Percentiles rank a stretch among this genome's conserved stretches.
Evolutionary conservation across 23 tunicate genomes (phyloP).

Genomic region (Ciona savignyi): DNA sequence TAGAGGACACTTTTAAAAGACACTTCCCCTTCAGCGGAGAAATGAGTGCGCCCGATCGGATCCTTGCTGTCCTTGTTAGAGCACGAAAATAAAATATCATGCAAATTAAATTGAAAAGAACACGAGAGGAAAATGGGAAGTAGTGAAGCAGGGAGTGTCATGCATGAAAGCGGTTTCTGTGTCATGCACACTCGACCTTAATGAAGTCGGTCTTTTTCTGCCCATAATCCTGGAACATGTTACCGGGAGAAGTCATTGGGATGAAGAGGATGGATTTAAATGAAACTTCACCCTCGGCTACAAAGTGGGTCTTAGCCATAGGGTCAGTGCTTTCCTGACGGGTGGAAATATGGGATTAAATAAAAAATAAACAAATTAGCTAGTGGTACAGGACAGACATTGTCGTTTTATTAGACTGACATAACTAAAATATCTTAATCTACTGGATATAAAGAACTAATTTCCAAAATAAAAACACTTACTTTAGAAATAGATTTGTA

Average conservation of each 20-base stretch:
- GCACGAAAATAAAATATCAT: conserved; percentile 9
- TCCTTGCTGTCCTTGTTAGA: conserved; percentile 44
- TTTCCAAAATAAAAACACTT: conserved; percentile 1
- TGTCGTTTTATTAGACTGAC: too few relatives aligned
- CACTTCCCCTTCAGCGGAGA: conserved; percentile 96
- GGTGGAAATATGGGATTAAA: too few relatives aligned
- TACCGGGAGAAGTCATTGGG: conserved; percentile 60
- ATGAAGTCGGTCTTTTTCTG: conserved; percentile 91
- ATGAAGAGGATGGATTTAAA: conserved; percentile 95
- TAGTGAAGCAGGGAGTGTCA: too few relatives aligned
- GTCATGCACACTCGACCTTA: conserved; percentile 62
- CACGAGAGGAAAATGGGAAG: neutral
- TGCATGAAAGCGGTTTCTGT: neutral
- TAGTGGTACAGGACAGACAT: too few relatives aligned
- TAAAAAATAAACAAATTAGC: too few relatives aligned
- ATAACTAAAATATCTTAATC: too few relatives aligned
- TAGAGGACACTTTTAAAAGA: conserved; percentile 82
- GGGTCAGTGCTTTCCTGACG: conserved; percentile 92
- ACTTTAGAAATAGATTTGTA: conserved; percentile 97
- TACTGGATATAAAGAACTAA: neutral
- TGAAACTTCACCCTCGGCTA: conserved; percentile 98
- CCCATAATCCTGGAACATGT: conserved; percentile 95
- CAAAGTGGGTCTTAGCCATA: conserved; percentile 91
- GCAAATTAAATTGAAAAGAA: neutral
- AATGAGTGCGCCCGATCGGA: conserved; percentile 72